phyloP scores from a whole-genome alignment of 2,888 invertebrate genomes.

The Suillia variegata region DNA sequence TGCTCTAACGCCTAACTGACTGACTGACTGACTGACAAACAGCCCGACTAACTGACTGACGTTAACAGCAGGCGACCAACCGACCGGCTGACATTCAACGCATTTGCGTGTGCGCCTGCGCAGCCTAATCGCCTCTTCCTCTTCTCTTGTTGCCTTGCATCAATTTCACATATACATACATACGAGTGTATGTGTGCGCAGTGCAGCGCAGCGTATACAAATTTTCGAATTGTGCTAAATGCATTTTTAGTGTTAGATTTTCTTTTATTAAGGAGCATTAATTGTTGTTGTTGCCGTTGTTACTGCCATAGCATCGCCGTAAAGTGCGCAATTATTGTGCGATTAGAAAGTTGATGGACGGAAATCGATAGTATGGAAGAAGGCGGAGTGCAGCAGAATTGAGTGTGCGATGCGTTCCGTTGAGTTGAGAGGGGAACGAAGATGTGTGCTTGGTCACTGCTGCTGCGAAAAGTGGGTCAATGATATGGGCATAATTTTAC shows the following conservation, averaged over 20 bases:
- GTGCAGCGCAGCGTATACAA: neutral
- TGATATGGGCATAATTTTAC: conserved; percentile 20
- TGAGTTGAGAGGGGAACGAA: too few species aligned
- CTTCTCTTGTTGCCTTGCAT: too few species aligned
- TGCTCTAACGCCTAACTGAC: too few species aligned
- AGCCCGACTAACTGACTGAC: too few species aligned
- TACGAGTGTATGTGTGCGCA: neutral
- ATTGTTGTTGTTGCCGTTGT: neutral
- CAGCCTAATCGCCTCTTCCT: neutral
- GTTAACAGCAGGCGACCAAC: too few species aligned
- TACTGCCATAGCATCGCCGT: neutral
- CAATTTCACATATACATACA: too few species aligned
- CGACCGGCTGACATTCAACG: neutral
- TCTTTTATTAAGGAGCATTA: neutral
- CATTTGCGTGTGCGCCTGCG: conserved; percentile 1
- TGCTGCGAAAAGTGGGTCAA: conserved; percentile 28
- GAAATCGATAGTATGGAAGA: conserved; percentile 30
- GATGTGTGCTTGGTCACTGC: conserved; percentile 9
- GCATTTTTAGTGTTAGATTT: neutral
- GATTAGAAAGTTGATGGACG: conserved; percentile 52
- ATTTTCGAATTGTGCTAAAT: neutral
- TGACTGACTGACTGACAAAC: too few species aligned
- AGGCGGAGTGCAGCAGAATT: conserved; percentile 22
- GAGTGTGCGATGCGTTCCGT: too few species aligned
- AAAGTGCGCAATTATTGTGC: conserved; percentile 44